A percentile compares a stretch with the other conserved stretches of the same genome.
Conservation (phyloP, 1,140 invertebrate genomes). For the Psix sp. region DNA sequence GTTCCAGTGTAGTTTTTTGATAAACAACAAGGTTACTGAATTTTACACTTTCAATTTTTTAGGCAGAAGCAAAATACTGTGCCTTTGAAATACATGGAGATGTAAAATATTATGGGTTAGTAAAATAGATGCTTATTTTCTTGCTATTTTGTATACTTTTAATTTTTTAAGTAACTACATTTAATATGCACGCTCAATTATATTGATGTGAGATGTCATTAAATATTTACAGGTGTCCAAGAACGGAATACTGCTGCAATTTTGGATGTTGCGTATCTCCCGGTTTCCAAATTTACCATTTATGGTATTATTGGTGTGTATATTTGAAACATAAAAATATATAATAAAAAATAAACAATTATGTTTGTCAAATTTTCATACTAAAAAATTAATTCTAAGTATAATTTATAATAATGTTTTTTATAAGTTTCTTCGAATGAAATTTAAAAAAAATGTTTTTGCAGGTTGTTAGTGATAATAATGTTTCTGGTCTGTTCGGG, state of each 20-base stretch:
- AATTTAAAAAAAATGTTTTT: not conserved
- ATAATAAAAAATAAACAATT: constrained; percentile 17
- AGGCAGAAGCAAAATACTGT: constrained; percentile 76
- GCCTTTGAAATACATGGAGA: constrained; percentile 74
- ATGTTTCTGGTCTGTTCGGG: constrained; percentile 78
- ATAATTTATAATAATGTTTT: too few relatives aligned
- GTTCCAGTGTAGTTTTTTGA: constrained; percentile 8
- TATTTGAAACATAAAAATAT: constrained; percentile 3
- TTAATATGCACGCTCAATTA: too few relatives aligned
- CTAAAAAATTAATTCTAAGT: too few relatives aligned
- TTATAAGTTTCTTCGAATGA: not conserved
- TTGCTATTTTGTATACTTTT: too few relatives aligned
- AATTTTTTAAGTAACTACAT: not conserved
- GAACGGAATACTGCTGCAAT: constrained; percentile 77
- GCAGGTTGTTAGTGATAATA: constrained; percentile 77
- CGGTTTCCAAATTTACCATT: constrained; percentile 77
- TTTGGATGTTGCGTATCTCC: constrained; percentile 77
- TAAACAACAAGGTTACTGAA: not conserved
- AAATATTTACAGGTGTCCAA: constrained; percentile 69
- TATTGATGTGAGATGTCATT: too few relatives aligned
- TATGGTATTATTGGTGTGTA: constrained; percentile 76
- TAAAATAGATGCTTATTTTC: not conserved
- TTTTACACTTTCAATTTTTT: constrained; percentile 43
- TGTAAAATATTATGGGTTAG: constrained; percentile 71
- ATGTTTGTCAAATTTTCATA: constrained; percentile 10